Evolutionary conservation across 2,113 vertebrate genomes (phyloP).

Genomic region (Gobiocypris rarus): DNA sequence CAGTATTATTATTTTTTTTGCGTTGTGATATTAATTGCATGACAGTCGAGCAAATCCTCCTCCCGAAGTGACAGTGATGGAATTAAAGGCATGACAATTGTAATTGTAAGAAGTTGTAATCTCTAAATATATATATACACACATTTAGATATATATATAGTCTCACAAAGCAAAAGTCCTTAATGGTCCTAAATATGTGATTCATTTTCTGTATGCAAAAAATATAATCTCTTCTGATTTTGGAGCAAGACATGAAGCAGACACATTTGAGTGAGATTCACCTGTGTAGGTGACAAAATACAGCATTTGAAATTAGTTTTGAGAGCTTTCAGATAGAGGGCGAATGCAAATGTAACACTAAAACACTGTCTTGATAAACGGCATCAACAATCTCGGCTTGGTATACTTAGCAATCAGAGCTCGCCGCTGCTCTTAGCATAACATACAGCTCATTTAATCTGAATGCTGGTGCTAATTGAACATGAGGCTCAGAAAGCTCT

Average conservation of each 20-base stretch:
- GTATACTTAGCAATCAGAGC: slow-evolving; percentile 31
- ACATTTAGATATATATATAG: too few species aligned
- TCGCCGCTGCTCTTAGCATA: neutral
- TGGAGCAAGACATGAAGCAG: neutral
- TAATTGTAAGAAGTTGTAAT: too few species aligned
- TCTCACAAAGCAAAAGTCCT: neutral
- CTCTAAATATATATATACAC: too few species aligned
- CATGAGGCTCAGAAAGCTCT: neutral
- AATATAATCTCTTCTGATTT: neutral
- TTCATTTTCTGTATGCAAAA: neutral
- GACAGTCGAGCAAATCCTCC: neutral
- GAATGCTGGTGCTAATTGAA: slow-evolving; percentile 25
- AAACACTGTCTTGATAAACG: slow-evolving; percentile 26
- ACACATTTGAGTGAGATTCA: neutral
- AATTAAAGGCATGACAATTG: neutral
- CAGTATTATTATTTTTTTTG: neutral
- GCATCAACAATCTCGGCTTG: neutral
- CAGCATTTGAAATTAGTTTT: neutral
- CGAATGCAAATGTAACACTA: neutral
- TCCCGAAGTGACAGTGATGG: neutral
- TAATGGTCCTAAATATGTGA: neutral
- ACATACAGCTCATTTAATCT: neutral
- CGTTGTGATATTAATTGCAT: slow-evolving; percentile 1
- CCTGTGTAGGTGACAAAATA: neutral
- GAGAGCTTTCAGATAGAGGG: neutral